Evolutionary conservation across 2,797 vertebrate species (phyloP), one percentile per base, ranked within the genome.

Genomic region (Characodon lateralis): DNA sequence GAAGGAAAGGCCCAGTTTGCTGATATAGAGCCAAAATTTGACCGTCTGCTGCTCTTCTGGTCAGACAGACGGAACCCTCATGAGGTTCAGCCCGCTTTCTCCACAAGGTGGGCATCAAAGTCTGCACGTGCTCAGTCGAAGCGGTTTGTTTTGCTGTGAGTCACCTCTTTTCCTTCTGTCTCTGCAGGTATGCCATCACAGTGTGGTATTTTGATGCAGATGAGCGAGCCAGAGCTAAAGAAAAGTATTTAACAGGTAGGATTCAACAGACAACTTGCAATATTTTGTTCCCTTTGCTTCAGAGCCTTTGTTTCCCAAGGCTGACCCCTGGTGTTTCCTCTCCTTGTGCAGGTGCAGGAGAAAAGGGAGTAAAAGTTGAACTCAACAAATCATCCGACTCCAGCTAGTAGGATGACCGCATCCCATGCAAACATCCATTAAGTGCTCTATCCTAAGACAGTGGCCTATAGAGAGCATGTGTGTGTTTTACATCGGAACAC

Each of bases 171-270:
- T 24, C 0, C 31, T 74, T 83, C 16, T 79, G 46, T 94, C 89
- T 93, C 82, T 83, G 70, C 92, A 99, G 98, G 96, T 99, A 99
- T 96, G 98, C 98, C 94, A 99, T 99, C 94, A 99, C 98, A 6
- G 97, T 99, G 87, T 99, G 98, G 98, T 99, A 99, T 98, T 99
- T 99, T 91, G 98, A 99, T 80, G 98, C 97, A 91, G 97, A 99
- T 78, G 98, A 99, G 92, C 96, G 98, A 94, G 98, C 98, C 76
- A 95, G 97, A 91, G 98, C 98, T 91, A 99, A 99, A 97, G 98
- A 98, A 94, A 99, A 99, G 90, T 99, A 99, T 91, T 94, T 97
- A 93, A 98, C 97, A 93, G 97, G 98, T 99, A 95, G 78, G 85
- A 71, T 51, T 76, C 50, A 2, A 80, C 1, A 9, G 24, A 7